A percentile compares a stretch with the other conserved stretches of the same genome.
phyloP scores from a whole-genome alignment of 64 coral and sea anemone species.

The Porites australiensis region DNA sequence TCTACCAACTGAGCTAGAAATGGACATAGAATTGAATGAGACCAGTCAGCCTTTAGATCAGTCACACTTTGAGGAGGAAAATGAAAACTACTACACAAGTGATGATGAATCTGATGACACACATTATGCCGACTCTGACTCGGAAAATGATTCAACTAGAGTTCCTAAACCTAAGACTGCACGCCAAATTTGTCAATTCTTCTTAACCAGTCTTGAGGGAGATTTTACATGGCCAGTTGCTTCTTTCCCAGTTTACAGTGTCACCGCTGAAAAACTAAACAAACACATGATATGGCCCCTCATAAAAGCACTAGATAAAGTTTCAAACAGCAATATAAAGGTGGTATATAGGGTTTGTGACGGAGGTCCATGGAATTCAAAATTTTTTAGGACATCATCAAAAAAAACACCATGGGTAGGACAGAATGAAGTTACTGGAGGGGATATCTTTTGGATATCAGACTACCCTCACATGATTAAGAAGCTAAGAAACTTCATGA shows the following conservation, averaged over 20 bases:
- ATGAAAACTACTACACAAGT: background rate
- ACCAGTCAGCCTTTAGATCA: background rate
- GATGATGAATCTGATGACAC: background rate
- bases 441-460: conserved; percentile 16
- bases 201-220: conserved; percentile 24
- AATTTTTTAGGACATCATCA: background rate
- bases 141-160: background rate
- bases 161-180: background rate
- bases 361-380: background rate
- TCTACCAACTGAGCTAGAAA: background rate
- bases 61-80: background rate
- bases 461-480: conserved; percentile 40
- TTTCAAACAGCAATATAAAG: background rate
- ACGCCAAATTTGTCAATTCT: conserved; percentile 36
- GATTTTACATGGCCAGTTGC: conserved; percentile 38
- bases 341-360: conserved; percentile 56
- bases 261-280: conserved; percentile 10
- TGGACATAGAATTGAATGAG: background rate
- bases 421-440: conserved; percentile 12
- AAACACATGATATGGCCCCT: conserved; percentile 38
- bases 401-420: background rate
- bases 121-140: background rate
- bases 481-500: conserved; percentile 16
- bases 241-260: conserved; percentile 17
- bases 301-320: conserved; percentile 12